phyloP scores from a whole-genome alignment of 2,888 invertebrate genomes.

The Latrodectus hesperus region DNA sequence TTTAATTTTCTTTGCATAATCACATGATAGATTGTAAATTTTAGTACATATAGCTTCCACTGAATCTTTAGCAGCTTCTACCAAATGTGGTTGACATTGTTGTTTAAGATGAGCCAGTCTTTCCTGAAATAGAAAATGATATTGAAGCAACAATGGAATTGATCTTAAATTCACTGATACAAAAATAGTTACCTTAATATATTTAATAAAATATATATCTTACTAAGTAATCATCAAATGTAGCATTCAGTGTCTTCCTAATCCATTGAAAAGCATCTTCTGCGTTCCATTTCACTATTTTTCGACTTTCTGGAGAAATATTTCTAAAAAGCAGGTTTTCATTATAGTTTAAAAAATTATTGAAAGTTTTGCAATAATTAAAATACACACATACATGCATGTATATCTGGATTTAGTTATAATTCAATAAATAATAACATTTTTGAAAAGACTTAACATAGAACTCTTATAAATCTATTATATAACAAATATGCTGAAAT shows the following conservation, averaged over 20 bases:
- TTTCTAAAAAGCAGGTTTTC: slow-evolving; percentile 78
- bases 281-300: slow-evolving; percentile 98
- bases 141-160: background rate
- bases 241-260: slow-evolving; percentile 90
- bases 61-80: slow-evolving; percentile 93
- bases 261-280: slow-evolving; percentile 98
- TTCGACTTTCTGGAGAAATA: slow-evolving; percentile 92
- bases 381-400: too few relatives aligned
- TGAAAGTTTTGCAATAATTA: too few relatives aligned
- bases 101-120: slow-evolving; percentile 92
- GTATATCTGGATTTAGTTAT: too few relatives aligned
- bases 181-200: too few relatives aligned
- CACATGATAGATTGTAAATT: slow-evolving; percentile 92
- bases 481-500: too few relatives aligned
- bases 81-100: slow-evolving; percentile 96
- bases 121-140: slow-evolving; percentile 76
- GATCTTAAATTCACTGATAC: too few relatives aligned
- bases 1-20: slow-evolving; percentile 91
- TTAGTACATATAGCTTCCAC: slow-evolving; percentile 96
- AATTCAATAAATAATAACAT: too few relatives aligned
- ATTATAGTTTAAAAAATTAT: too few relatives aligned
- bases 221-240: too few relatives aligned
- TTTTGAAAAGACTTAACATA: too few relatives aligned
- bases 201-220: too few relatives aligned
- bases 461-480: too few relatives aligned